Percentiles rank a stretch among this genome's conserved stretches.
These are phyloP conservation scores for Megaustenia siamemsis DNA, from an alignment of 2,888 invertebrate genomes.

Conservation along the genomic window DNA sequence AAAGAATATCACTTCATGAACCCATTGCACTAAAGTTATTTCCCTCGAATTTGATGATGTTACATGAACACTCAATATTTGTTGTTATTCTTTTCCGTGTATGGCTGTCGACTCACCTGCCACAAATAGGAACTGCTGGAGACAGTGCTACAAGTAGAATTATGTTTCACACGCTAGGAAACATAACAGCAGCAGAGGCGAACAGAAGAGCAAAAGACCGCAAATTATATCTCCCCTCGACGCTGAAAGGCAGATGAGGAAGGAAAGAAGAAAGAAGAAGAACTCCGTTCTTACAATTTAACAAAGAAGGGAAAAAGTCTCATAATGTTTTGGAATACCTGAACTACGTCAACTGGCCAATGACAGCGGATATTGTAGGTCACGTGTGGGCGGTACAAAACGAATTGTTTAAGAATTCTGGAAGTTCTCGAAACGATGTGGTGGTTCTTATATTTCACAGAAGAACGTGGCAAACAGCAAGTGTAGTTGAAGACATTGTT, in stretches of 20 bases:
- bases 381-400: neutral
- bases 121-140: neutral
- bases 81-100: neutral
- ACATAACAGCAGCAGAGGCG: no score
- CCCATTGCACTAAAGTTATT: no score
- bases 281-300: neutral
- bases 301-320: neutral
- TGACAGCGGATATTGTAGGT: neutral
- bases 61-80: no score
- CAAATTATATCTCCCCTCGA: no score
- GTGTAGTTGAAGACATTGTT: neutral
- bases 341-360: neutral
- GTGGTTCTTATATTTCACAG: neutral
- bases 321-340: neutral
- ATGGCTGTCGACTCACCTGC: neutral
- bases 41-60: no score
- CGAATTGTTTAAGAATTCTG: neutral
- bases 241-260: no score
- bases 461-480: neutral
- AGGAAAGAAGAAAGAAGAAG: no score
- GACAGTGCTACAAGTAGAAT: neutral
- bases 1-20: no score
- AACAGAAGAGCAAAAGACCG: no score
- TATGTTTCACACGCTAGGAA: no score
- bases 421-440: neutral